Percentiles rank a stretch among this genome's conserved stretches.
Conservation (phyloP, 1,140 invertebrate species). For the Bombus polaris region DNA sequence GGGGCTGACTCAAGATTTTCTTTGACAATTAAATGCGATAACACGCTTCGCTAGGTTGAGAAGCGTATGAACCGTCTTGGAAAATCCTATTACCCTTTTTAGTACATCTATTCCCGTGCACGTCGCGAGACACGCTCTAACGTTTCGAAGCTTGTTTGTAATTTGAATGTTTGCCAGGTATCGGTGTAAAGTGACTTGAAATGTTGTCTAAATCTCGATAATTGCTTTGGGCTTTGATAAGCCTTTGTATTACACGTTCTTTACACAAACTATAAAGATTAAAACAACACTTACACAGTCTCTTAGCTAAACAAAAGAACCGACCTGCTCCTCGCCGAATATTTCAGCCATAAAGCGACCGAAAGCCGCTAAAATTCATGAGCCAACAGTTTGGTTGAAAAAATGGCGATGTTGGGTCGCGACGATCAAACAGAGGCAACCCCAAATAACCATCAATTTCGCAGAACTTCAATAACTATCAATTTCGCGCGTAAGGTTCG, state of each 20-base stretch:
- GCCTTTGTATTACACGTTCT: neutral
- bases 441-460: slow-evolving; percentile 29
- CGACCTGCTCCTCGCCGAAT: neutral
- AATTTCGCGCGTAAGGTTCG: neutral
- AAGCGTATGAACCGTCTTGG: neutral
- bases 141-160: neutral
- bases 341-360: neutral
- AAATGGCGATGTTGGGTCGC: neutral
- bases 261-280: neutral
- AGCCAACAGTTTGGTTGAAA: neutral
- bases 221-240: neutral
- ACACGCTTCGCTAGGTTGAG: neutral
- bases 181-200: neutral
- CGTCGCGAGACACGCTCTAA: neutral
- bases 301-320: neutral
- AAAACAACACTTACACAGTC: neutral
- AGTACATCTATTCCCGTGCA: neutral
- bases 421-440: slow-evolving; percentile 5
- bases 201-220: neutral
- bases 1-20: neutral
- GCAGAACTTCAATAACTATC: slow-evolving; percentile 23
- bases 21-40: slow-evolving; percentile 45
- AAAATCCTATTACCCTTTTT: slow-evolving; percentile 5
- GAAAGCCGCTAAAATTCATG: neutral
- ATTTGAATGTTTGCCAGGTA: neutral